A percentile compares a stretch with the other conserved stretches of the same genome.
phyloP scores from a whole-genome alignment of 2,113 vertebrate genomes.

The Petaurus breviceps region DNA sequence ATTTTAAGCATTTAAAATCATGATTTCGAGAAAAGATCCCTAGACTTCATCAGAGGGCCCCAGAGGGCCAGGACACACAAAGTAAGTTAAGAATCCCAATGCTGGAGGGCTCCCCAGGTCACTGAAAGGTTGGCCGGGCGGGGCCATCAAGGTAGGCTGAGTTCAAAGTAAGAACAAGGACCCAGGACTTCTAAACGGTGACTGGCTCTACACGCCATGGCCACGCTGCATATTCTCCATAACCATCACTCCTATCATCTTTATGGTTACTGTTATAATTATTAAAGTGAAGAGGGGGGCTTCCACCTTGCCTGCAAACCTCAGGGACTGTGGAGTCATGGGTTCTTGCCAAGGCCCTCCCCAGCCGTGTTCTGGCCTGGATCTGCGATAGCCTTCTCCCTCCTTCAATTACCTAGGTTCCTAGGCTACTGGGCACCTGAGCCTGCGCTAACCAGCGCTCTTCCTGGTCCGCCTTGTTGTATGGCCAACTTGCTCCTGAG shows the following conservation, averaged over 20 bases:
- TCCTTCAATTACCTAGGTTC: neutral
- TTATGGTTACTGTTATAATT: neutral
- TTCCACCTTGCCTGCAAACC: neutral
- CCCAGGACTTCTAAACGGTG: neutral
- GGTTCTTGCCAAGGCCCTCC: neutral
- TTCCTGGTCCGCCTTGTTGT: neutral
- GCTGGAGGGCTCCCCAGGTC: neutral
- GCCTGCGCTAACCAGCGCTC: neutral
- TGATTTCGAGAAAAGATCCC: neutral
- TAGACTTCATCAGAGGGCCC: neutral
- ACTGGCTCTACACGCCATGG: too few species aligned
- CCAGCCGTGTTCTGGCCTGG: neutral
- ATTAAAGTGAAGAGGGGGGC: neutral
- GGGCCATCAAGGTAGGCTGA: neutral
- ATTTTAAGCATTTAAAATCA: neutral
- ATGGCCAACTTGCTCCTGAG: conserved; percentile 20
- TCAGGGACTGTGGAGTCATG: neutral
- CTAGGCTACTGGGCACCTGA: neutral
- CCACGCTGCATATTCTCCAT: neutral
- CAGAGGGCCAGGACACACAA: neutral
- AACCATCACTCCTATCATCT: neutral
- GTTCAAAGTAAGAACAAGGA: neutral
- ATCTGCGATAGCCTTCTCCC: neutral
- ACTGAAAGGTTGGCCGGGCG: neutral
- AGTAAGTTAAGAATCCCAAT: neutral